phyloP scores from a whole-genome alignment of 2,888 invertebrate genomes.

The Hirtodrosophila duncani region DNA sequence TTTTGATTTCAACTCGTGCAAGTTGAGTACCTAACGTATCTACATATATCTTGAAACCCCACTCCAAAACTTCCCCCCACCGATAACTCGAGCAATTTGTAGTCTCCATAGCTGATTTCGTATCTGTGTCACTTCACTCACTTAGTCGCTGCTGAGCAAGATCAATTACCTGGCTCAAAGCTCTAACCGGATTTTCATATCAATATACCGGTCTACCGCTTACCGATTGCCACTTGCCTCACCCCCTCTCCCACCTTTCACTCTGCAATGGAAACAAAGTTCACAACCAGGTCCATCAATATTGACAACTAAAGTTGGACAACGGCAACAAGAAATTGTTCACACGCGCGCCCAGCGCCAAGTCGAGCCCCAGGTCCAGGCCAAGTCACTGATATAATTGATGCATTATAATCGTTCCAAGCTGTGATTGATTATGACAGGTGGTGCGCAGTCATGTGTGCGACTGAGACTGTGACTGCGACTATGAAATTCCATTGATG shows the following conservation, averaged over 20 bases:
- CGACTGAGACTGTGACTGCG: constrained; percentile 7
- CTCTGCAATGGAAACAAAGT: constrained; percentile 16
- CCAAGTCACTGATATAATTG: no score
- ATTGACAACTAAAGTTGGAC: constrained; percentile 18
- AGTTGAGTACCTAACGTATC: no score
- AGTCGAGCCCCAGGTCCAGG: no score
- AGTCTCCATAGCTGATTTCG: no score
- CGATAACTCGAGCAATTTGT: no score
- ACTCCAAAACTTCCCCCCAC: no score
- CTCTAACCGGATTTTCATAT: background rate
- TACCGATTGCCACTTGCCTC: constrained; percentile 5
- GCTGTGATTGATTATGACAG: constrained; percentile 70
- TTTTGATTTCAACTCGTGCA: no score
- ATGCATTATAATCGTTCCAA: constrained; percentile 60
- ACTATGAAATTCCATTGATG: constrained; percentile 53
- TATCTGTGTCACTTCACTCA: no score
- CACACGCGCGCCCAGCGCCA: constrained; percentile 50
- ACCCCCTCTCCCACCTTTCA: constrained; percentile 11
- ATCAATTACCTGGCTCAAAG: constrained; percentile 22
- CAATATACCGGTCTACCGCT: background rate
- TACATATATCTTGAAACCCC: no score
- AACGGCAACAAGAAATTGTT: constrained; percentile 39
- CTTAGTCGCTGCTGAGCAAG: constrained; percentile 15
- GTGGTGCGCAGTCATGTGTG: constrained; percentile 61
- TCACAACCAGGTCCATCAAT: constrained; percentile 25